Conservation (phyloP, 2,888 invertebrate species). For the Eugnorisma glareosa region DNA sequence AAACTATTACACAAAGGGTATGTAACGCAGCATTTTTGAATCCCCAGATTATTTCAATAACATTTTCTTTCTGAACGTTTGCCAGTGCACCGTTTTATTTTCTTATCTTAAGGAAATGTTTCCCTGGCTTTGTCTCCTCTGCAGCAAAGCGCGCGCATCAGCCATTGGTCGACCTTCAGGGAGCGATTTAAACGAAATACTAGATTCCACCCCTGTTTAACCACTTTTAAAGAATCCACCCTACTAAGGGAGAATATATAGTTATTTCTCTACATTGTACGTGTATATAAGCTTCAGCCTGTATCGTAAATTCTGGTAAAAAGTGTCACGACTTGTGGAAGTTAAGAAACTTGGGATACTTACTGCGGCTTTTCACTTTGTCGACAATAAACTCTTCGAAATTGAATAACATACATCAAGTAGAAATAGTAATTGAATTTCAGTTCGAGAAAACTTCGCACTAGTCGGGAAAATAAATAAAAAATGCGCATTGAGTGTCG, state of each 20-base stretch:
- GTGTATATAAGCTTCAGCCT: conserved; percentile 67
- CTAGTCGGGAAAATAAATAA: conserved; percentile 46
- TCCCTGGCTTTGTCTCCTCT: conserved; percentile 78
- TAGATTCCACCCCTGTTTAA: conserved; percentile 72
- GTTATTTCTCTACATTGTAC: conserved; percentile 62
- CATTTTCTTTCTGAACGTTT: conserved; percentile 72
- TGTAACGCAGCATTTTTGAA: conserved; percentile 57
- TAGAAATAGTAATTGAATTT: conserved; percentile 69
- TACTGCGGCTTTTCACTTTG: conserved; percentile 74
- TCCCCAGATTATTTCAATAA: conserved; percentile 66
- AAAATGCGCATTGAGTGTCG: conserved; percentile 30
- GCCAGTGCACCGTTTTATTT: conserved; percentile 78
- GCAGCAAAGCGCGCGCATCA: conserved; percentile 77
- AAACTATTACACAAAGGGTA: conserved; percentile 52
- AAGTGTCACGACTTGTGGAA: conserved; percentile 74
- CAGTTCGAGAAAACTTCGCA: conserved; percentile 58
- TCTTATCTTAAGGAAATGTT: conserved; percentile 80
- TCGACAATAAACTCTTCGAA: conserved; percentile 74
- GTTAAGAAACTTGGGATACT: conserved; percentile 71
- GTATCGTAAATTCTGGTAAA: conserved; percentile 74
- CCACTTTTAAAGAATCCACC: conserved; percentile 67
- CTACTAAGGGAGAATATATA: conserved; percentile 62
- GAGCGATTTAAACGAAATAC: conserved; percentile 81
- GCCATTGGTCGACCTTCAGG: conserved; percentile 77
- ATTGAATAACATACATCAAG: conserved; percentile 71